A percentile compares a stretch with the other conserved stretches of the same genome.
Evolutionary conservation across 2,888 invertebrate species (phyloP).

Genomic region (Petrolisthes cinctipes): DNA sequence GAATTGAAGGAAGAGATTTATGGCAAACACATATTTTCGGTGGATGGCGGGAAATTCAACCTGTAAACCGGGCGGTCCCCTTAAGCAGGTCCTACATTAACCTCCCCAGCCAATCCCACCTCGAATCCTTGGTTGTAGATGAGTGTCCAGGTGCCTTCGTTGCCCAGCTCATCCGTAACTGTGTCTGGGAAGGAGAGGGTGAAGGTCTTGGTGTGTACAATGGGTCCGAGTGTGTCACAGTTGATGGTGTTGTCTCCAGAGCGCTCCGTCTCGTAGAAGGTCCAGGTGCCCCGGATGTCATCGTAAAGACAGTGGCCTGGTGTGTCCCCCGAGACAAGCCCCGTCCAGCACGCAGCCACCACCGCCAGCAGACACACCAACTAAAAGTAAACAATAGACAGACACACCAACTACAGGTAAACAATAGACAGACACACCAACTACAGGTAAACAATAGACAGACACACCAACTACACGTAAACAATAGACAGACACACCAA

Average conservation of each 20-base stretch:
- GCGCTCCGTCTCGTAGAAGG: conserved; percentile 67
- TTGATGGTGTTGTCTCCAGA: conserved; percentile 57
- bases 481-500: too few relatives aligned
- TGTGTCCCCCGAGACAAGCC: conserved; percentile 64
- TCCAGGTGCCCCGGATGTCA: conserved; percentile 67
- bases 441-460: too few relatives aligned
- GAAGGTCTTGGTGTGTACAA: conserved; percentile 39
- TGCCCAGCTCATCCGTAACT: conserved; percentile 71
- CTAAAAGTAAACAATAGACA: too few relatives aligned
- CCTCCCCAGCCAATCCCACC: neutral
- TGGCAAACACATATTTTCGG: too few relatives aligned
- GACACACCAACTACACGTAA: too few relatives aligned
- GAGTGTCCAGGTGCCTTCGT: conserved; percentile 72
- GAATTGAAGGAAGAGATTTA: too few relatives aligned
- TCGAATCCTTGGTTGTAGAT: conserved; percentile 71
- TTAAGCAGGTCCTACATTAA: too few relatives aligned
- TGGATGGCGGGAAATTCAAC: too few relatives aligned
- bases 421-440: too few relatives aligned
- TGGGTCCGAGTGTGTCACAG: conserved; percentile 54
- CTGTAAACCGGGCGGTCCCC: too few relatives aligned
- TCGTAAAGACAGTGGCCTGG: conserved; percentile 68
- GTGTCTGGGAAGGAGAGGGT: conserved; percentile 68
- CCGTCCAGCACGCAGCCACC: conserved; percentile 13
- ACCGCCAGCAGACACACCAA: neutral
- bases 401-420: too few relatives aligned